phyloP scores from a whole-genome alignment of 2,113 vertebrate genomes.

The Percopsis transmontana region DNA sequence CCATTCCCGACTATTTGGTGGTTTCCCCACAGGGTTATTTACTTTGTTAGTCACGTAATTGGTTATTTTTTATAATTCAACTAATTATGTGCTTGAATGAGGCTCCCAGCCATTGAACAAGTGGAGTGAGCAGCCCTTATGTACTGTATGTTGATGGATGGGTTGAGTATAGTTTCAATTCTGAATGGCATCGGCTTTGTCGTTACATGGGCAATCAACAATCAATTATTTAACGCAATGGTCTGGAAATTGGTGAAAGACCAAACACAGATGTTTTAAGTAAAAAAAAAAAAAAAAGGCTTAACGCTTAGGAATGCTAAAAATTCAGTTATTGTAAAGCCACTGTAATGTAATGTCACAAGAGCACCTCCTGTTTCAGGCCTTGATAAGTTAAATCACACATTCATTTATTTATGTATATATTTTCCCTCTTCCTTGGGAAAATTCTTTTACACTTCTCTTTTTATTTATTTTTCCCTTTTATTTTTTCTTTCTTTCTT shows the following conservation, averaged over 20 bases:
- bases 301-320: slow-evolving; percentile 13
- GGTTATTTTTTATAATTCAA: slow-evolving; percentile 78
- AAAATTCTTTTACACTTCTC: no score
- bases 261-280: background rate
- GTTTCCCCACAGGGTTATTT: slow-evolving; percentile 74
- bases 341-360: no score
- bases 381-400: no score
- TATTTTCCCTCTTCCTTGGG: background rate
- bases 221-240: slow-evolving; percentile 20
- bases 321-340: background rate
- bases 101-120: slow-evolving; percentile 65
- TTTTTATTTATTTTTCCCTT: slow-evolving; percentile 1
- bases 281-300: slow-evolving; percentile 5
- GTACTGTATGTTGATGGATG: slow-evolving; percentile 60
- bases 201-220: slow-evolving; percentile 44
- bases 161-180: slow-evolving; percentile 31
- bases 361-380: no score
- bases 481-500: slow-evolving; percentile 12
- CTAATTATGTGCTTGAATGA: slow-evolving; percentile 74
- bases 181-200: slow-evolving; percentile 56
- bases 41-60: slow-evolving; percentile 78
- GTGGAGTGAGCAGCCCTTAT: slow-evolving; percentile 57
- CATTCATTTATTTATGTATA: no score
- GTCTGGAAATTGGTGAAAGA: background rate
- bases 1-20: slow-evolving; percentile 64